Evolutionary conservation across 2,113 vertebrate species (phyloP), one percentile per base, ranked within the genome.

Genomic region (Phainopepla nitens): DNA sequence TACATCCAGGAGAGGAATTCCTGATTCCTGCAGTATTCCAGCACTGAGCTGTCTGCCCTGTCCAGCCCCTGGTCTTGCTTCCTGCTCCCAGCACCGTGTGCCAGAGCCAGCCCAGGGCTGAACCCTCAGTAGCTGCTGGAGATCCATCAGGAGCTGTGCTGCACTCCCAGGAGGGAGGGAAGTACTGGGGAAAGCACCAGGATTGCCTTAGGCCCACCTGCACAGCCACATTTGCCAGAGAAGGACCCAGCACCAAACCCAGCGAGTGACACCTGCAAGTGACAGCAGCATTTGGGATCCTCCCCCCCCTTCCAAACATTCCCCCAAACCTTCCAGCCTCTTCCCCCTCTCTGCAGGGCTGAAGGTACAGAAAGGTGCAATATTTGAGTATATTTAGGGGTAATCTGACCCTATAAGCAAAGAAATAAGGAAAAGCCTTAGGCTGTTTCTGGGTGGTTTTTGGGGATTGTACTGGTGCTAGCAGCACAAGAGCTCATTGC

Each of bases 301-400:
- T 17, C 20, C 18, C 27, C 45, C 27, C 45, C 11, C 42, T 39
- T 12, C 1, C 24, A n/a, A 28, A 21, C 53, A 66, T n/a, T 49
- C 17, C 3, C 39, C 1, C 24, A n/a, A 28, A 21, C 53, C 62
- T n/a, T 49, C 17, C 3, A 1, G 1, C 44, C 24, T 44, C 35
- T 25, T 57, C 25, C 20, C 73, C 54, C 77, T 62, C 50, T 58
- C 65, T 76, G 31, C 70, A 11, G 57, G 73, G 73, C 77, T 89
- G 36, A 65, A 64, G 81, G 78, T 92, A 78, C 89, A 87, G 77
- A 83, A 87, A 79, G 81, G 89, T 97, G 96, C 94, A 96, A 91
- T 96, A 96, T 41, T 75, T 69, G 61, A 41, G 57, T 10, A 8
- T 56, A 7, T 84, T 89, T 60, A 42, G 51, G 82, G 21, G 7